phyloP scores from a whole-genome alignment of 2,888 invertebrate genomes.

The Odontomyia ornata region DNA sequence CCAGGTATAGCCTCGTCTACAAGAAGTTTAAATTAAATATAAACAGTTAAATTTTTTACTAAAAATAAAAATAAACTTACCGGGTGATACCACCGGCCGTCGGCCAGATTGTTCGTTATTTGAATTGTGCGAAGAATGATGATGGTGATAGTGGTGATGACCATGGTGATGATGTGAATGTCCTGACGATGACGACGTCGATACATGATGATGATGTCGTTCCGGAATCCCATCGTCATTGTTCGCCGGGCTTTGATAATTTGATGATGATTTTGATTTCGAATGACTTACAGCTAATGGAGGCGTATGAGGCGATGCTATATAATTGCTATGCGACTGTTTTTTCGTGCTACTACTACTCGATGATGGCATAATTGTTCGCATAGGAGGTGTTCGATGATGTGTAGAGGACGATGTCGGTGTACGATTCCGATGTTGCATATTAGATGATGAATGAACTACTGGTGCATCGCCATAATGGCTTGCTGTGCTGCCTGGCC shows the following conservation, averaged over 20 bases:
- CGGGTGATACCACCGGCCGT: constrained; percentile 56
- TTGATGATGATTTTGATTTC: constrained; percentile 48
- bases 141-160: constrained; percentile 57
- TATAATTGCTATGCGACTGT: constrained; percentile 49
- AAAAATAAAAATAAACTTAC: constrained; percentile 51
- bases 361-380: constrained; percentile 51
- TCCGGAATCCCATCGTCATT: constrained; percentile 47
- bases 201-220: constrained; percentile 51
- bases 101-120: constrained; percentile 42
- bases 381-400: constrained; percentile 55
- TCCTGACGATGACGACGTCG: constrained; percentile 46
- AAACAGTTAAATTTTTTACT: no score
- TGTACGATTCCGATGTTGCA: not conserved
- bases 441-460: not conserved
- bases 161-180: constrained; percentile 55
- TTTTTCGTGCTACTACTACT: constrained; percentile 45
- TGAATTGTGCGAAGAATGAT: constrained; percentile 53
- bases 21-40: no score
- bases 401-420: constrained; percentile 46
- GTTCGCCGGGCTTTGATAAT: constrained; percentile 50
- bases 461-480: constrained; percentile 49
- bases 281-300: constrained; percentile 55
- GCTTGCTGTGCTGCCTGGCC: constrained; percentile 56
- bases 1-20: no score
- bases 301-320: constrained; percentile 63